Base-by-base conservation (phyloP, 2,113 vertebrate genomes). In the Thryonomys swinderianus region DNA sequence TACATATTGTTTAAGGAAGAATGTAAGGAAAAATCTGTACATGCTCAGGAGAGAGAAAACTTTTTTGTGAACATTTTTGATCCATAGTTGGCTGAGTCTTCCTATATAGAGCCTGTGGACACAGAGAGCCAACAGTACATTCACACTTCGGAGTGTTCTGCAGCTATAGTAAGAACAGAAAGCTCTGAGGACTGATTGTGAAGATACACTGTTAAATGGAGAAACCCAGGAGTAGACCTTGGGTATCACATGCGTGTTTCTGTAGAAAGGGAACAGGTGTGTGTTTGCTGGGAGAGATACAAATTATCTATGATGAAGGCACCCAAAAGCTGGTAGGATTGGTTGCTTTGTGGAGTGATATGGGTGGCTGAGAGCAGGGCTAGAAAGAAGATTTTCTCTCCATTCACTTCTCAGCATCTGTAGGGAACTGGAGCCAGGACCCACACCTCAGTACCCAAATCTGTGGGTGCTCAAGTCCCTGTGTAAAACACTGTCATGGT, bases 291-390 rank as follows among this genome's bases (percentile, higher is more conserved):
- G 7, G 57, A 81, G n/a, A 67, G 32, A 93, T 53, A 40, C 57
- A 48, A 87, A 85, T 17, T 34, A 45, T 71, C 76, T 89, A 67
- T 90, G n/a, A 85, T 95, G 74, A 85, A 94, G 95, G 51, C 48
- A 79, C 4, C 48, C 2, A 64, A 57, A 64, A 93, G 90, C 51
- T 69, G 69, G 67, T 92, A 69, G 74, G 73, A 94, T 32, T 71
- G 67, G 55, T 79, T 89, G 79, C 84, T 81, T 59, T 2, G 2
- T n/a, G 76, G 40, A 5, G 66, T n/a, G 30, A 59, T 40, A 27
- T 55, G 69, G 62, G 37, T 69, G 45, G 76, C 30, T 30, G 53
- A 84, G 40, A 40, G 30, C 7, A 55, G 40, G 11, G 8, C 12
- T 59, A 8, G 20, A 69, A 80, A 55, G 53, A 32, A 53, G 40